These are phyloP conservation scores for Hipparchia semele DNA, from an alignment of 2,888 invertebrate genomes.

Conservation along the genomic window DNA sequence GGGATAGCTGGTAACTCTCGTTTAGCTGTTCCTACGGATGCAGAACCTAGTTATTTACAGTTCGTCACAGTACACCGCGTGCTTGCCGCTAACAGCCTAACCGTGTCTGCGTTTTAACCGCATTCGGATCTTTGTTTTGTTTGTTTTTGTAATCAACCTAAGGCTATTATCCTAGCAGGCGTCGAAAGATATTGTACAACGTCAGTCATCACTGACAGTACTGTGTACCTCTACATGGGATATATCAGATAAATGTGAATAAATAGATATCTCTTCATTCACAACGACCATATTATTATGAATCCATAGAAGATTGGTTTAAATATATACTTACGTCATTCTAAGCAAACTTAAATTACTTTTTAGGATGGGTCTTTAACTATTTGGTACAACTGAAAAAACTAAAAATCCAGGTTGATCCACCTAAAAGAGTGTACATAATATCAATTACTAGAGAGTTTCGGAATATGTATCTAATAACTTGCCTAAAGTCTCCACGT, in stretches of 20 bases:
- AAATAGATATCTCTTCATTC: not conserved
- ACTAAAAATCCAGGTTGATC: not conserved
- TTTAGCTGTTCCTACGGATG: conserved; percentile 66
- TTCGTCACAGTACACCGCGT: conserved; percentile 66
- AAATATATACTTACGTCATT: too few relatives aligned
- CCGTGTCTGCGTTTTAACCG: conserved; percentile 60
- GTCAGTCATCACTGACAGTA: conserved; percentile 16
- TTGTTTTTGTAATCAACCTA: conserved; percentile 62
- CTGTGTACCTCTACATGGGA: not conserved
- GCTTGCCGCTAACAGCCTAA: conserved; percentile 53
- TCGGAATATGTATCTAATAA: not conserved
- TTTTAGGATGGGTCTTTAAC: not conserved
- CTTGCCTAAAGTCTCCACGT: not conserved
- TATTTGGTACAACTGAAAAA: not conserved
- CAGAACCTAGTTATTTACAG: conserved; percentile 56
- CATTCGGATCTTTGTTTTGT: conserved; percentile 61
- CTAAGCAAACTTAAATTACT: too few relatives aligned
- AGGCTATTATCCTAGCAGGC: conserved; percentile 40
- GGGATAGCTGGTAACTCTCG: conserved; percentile 29
- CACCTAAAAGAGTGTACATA: not conserved
- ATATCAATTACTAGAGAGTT: not conserved
- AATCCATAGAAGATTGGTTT: not conserved
- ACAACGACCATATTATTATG: not conserved
- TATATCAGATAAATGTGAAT: not conserved
- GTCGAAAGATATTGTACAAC: conserved; percentile 26